phyloP scores from a whole-genome alignment of 2,888 invertebrate species.

The Acrobasis repandana region DNA sequence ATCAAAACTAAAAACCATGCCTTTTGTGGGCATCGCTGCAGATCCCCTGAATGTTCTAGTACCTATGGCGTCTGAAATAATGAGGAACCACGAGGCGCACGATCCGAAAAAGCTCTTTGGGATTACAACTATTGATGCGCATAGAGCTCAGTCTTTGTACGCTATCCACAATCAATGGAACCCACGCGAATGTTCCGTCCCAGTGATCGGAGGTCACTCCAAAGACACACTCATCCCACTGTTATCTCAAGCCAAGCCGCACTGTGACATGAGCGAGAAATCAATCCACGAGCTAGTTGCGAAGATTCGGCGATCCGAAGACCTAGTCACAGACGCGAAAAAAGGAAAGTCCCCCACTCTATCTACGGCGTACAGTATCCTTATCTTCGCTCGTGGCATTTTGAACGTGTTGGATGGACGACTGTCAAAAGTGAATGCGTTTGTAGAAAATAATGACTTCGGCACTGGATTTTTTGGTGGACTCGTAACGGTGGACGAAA shows the following conservation, averaged over 20 bases:
- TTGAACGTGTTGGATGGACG: slow-evolving; percentile 71
- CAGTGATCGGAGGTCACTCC: slow-evolving; percentile 90
- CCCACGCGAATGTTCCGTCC: slow-evolving; percentile 86
- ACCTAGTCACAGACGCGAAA: slow-evolving; percentile 84
- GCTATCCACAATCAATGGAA: slow-evolving; percentile 85
- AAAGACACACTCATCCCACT: slow-evolving; percentile 88
- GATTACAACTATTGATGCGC: slow-evolving; percentile 87
- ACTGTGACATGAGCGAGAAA: slow-evolving; percentile 70
- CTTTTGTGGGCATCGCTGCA: slow-evolving; percentile 11
- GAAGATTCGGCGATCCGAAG: slow-evolving; percentile 76
- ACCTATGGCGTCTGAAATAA: slow-evolving; percentile 71
- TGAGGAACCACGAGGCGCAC: slow-evolving; percentile 67
- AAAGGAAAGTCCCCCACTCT: slow-evolving; percentile 83
- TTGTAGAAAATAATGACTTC: slow-evolving; percentile 65
- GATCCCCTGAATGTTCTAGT: slow-evolving; percentile 40
- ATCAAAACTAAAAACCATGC: slow-evolving; percentile 52
- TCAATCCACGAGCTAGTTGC: slow-evolving; percentile 56
- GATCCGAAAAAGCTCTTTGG: slow-evolving; percentile 87
- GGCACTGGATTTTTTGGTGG: slow-evolving; percentile 65
- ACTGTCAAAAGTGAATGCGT: slow-evolving; percentile 49
- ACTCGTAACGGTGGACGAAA: slow-evolving; percentile 46
- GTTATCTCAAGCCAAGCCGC: slow-evolving; percentile 85
- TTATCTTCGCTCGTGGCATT: slow-evolving; percentile 81
- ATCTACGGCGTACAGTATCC: slow-evolving; percentile 85
- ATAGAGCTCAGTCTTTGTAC: slow-evolving; percentile 89